A percentile compares a stretch with the other conserved stretches of the same genome.
These are phyloP conservation scores for Salvelinus sp. DNA, from an alignment of 2,113 vertebrate genomes.

Conservation along the genomic window DNA sequence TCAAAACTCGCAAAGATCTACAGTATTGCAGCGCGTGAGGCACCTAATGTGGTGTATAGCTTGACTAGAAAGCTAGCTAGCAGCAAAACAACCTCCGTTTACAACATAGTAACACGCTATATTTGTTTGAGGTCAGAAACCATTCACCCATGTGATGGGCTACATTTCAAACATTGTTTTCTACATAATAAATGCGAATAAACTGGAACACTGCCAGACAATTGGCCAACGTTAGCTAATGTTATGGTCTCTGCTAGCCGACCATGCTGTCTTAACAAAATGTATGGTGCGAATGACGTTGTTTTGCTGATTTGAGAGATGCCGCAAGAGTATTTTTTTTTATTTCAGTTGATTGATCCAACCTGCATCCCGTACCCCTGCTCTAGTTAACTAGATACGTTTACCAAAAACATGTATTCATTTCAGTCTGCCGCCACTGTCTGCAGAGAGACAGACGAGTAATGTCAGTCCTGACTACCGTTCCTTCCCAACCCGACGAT, in stretches of 20 bases:
- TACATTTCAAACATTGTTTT: background rate
- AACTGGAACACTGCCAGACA: background rate
- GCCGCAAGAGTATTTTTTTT: background rate
- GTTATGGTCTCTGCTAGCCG: background rate
- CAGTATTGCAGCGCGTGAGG: too few species aligned
- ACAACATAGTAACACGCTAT: background rate
- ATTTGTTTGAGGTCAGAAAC: background rate
- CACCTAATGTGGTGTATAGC: too few species aligned
- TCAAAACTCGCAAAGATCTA: too few species aligned
- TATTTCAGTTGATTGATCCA: constrained; percentile 66
- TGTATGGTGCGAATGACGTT: too few species aligned
- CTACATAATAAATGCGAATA: background rate
- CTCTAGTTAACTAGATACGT: constrained; percentile 32
- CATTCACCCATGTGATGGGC: background rate
- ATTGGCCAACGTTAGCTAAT: background rate
- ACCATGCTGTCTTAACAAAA: constrained; percentile 2
- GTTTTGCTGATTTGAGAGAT: background rate
- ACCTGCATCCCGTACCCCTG: constrained; percentile 66
- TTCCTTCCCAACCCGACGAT: constrained; percentile 14
- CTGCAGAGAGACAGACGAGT: constrained; percentile 9
- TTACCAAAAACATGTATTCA: constrained; percentile 76
- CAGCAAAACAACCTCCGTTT: background rate
- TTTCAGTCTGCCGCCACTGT: constrained; percentile 57
- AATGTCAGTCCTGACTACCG: constrained; percentile 52
- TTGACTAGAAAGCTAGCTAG: background rate